phyloP scores from a whole-genome alignment of 2,113 vertebrate species.

The Melanocharis versteri region DNA sequence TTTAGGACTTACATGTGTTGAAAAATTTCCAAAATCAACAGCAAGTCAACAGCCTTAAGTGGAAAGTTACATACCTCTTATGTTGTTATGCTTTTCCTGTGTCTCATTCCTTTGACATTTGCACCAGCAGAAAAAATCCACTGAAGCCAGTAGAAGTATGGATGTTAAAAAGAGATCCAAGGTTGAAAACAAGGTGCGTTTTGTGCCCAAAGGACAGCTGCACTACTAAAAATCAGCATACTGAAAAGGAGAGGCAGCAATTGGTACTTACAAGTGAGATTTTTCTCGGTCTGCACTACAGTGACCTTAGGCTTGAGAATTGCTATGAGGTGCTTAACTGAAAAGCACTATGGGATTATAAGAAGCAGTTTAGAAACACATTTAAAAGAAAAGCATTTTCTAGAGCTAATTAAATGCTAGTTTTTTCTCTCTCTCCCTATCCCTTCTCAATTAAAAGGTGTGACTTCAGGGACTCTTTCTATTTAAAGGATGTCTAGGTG shows the following conservation, averaged over 20 bases:
- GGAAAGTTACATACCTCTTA: constrained; percentile 6
- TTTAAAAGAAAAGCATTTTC: constrained; percentile 29
- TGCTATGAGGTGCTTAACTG: background rate
- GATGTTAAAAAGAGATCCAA: background rate
- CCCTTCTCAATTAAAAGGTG: constrained; percentile 45
- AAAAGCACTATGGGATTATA: background rate
- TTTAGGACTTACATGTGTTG: background rate
- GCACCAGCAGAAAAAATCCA: background rate
- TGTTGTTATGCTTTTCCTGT: background rate
- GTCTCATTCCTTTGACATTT: constrained; percentile 9
- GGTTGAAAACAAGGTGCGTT: background rate
- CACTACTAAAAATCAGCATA: background rate
- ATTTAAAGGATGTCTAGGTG: constrained; percentile 35
- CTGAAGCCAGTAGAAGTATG: background rate
- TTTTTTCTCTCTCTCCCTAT: background rate
- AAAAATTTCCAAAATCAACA: constrained; percentile 48
- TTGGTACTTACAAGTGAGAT: background rate
- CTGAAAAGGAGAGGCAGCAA: background rate
- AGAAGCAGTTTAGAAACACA: background rate
- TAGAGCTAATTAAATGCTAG: constrained; percentile 31
- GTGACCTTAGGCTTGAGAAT: background rate
- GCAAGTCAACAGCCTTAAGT: background rate
- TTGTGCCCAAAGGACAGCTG: background rate
- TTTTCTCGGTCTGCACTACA: background rate
- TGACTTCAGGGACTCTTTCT: constrained; percentile 35